Evolutionary conservation across 2,888 invertebrate species (phyloP).

Genomic region (Eledona agricola): DNA sequence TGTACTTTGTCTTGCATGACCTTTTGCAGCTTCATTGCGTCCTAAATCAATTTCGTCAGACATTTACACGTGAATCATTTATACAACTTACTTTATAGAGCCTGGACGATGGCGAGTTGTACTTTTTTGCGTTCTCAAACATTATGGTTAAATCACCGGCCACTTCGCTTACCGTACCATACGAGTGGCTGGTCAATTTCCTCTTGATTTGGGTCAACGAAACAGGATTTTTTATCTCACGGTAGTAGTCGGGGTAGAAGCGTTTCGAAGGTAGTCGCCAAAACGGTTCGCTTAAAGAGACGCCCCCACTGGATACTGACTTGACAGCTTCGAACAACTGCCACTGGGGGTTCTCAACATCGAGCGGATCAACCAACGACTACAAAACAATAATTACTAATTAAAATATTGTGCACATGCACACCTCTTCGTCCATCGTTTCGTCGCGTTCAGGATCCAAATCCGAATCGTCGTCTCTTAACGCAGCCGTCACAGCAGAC

Average conservation of each 20-base stretch:
- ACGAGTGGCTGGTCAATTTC: conserved; percentile 82
- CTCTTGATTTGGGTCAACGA: conserved; percentile 91
- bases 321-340: conserved; percentile 86
- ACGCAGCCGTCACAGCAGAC: conserved; percentile 69
- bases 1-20: conserved; percentile 75
- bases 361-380: conserved; percentile 58
- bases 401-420: too few relatives aligned
- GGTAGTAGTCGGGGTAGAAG: conserved; percentile 96
- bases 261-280: conserved; percentile 91
- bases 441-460: conserved; percentile 69
- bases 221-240: conserved; percentile 94
- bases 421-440: conserved; percentile 59
- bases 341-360: conserved; percentile 85
- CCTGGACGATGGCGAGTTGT: conserved; percentile 82
- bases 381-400: conserved; percentile 60
- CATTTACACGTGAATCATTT: too few relatives aligned
- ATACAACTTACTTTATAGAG: conserved; percentile 74
- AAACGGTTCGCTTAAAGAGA: conserved; percentile 89
- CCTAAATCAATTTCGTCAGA: too few relatives aligned
- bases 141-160: conserved; percentile 95
- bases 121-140: conserved; percentile 96
- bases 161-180: conserved; percentile 86
- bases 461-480: conserved; percentile 72
- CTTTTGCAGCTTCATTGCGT: conserved; percentile 78
- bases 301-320: conserved; percentile 72